phyloP scores from a whole-genome alignment of 2,888 invertebrate genomes.

The Byasa hedistus region DNA sequence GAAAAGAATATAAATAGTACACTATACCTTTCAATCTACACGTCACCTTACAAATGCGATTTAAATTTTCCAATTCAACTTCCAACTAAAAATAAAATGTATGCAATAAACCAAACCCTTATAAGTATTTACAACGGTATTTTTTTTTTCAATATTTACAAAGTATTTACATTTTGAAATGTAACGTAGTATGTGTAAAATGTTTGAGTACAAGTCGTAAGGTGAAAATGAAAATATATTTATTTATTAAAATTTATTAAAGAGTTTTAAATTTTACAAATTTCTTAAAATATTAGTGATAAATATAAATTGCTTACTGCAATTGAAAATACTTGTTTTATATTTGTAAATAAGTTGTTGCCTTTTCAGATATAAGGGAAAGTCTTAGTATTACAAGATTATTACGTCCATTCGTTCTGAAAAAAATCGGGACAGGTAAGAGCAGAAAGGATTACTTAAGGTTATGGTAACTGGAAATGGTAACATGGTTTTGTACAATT shows the following conservation, averaged over 20 bases:
- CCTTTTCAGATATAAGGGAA: slow-evolving; percentile 18
- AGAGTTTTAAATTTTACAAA: slow-evolving; percentile 74
- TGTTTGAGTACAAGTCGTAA: slow-evolving; percentile 25
- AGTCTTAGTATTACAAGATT: slow-evolving; percentile 23
- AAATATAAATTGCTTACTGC: slow-evolving; percentile 40
- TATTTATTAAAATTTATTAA: slow-evolving; percentile 72
- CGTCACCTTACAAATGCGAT: slow-evolving; percentile 17
- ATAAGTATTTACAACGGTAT: too few species aligned
- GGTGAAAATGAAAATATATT: slow-evolving; percentile 47
- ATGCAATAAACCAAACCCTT: slow-evolving; percentile 12
- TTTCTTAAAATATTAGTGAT: slow-evolving; percentile 58
- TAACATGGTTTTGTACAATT: slow-evolving; percentile 50
- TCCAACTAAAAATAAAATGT: slow-evolving; percentile 22
- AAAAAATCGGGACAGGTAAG: background rate
- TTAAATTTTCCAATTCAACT: slow-evolving; percentile 13
- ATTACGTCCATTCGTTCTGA: slow-evolving; percentile 14
- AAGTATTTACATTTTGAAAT: slow-evolving; percentile 22
- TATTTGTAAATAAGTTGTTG: slow-evolving; percentile 27
- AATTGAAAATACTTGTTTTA: slow-evolving; percentile 35
- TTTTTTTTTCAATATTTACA: slow-evolving; percentile 28
- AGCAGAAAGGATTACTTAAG: slow-evolving; percentile 35
- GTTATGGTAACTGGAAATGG: slow-evolving; percentile 55
- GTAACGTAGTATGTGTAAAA: slow-evolving; percentile 2
- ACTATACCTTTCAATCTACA: slow-evolving; percentile 24
- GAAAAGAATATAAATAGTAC: slow-evolving; percentile 15